Conservation (phyloP, 2,113 vertebrate genomes). For the Podarcis cretensis region DNA sequence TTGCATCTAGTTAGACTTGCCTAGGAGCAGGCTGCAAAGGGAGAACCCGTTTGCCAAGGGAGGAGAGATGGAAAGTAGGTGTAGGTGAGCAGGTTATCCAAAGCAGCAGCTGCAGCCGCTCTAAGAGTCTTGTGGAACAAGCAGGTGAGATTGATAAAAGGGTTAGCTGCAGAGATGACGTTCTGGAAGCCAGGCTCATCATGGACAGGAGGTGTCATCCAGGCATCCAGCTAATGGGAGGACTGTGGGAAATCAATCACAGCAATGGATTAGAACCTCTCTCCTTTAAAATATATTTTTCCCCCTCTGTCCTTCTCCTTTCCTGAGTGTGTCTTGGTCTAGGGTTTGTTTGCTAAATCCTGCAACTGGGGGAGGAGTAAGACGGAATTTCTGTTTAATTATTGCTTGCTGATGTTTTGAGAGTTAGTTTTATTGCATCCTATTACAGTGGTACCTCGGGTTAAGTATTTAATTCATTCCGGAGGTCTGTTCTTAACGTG, state of each 20-base stretch:
- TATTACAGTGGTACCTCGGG: too few relatives aligned
- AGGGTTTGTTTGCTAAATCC: neutral
- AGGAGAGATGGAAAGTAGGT: constrained; percentile 10
- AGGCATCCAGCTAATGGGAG: neutral
- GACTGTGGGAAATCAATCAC: neutral
- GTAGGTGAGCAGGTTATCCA: neutral
- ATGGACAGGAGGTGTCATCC: neutral
- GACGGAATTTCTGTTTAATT: too few relatives aligned
- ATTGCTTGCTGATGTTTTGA: too few relatives aligned
- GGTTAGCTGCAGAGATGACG: neutral
- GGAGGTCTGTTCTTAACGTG: too few relatives aligned
- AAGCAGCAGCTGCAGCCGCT: neutral
- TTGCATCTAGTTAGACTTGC: neutral
- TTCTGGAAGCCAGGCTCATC: too few relatives aligned
- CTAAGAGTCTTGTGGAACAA: neutral
- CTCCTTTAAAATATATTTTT: neutral
- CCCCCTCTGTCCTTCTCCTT: too few relatives aligned
- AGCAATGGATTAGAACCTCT: neutral
- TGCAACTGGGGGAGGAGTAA: neutral
- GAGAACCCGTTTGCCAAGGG: constrained; percentile 21
- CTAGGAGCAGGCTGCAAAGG: neutral
- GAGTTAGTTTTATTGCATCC: too few relatives aligned
- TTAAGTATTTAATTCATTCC: too few relatives aligned
- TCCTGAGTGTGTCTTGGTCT: neutral
- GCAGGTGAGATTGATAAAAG: neutral